These are phyloP conservation scores for Kryptolebias ocellatus DNA, from an alignment of 2,797 vertebrate genomes.

Conservation along the genomic window DNA sequence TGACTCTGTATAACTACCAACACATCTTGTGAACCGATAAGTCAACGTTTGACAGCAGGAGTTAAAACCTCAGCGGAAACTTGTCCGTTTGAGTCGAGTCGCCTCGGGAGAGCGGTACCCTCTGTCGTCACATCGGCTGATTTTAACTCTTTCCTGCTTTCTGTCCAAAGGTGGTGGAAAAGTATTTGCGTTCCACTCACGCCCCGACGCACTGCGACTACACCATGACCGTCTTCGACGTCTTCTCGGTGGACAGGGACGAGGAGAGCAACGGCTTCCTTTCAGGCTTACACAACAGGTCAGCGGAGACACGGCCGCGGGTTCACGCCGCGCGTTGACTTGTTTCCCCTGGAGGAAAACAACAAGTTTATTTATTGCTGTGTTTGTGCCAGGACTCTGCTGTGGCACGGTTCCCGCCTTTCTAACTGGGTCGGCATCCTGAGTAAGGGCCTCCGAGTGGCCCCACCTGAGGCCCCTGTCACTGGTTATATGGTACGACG, in stretches of 20 bases:
- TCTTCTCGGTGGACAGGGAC: constrained; percentile 85
- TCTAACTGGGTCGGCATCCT: constrained; percentile 93
- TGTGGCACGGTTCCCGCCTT: constrained; percentile 93
- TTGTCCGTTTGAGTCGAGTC: too few species aligned
- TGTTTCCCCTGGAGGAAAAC: not conserved
- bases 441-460: constrained; percentile 87
- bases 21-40: too few species aligned
- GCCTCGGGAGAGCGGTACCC: not conserved
- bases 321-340: not conserved
- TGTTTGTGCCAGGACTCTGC: constrained; percentile 79
- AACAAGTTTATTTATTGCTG: not conserved
- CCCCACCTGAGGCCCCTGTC: constrained; percentile 89
- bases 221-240: constrained; percentile 86
- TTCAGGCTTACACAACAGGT: constrained; percentile 87
- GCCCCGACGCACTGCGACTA: constrained; percentile 88
- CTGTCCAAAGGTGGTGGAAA: constrained; percentile 82
- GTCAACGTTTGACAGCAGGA: too few species aligned
- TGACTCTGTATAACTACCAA: too few species aligned
- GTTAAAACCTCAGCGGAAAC: too few species aligned
- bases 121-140: not conserved
- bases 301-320: not conserved
- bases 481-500: constrained; percentile 91
- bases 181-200: constrained; percentile 88
- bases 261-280: constrained; percentile 82
- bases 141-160: not conserved